Evolutionary conservation across 2,113 vertebrate genomes (phyloP).

Genomic region (Manacus vitellinus): DNA sequence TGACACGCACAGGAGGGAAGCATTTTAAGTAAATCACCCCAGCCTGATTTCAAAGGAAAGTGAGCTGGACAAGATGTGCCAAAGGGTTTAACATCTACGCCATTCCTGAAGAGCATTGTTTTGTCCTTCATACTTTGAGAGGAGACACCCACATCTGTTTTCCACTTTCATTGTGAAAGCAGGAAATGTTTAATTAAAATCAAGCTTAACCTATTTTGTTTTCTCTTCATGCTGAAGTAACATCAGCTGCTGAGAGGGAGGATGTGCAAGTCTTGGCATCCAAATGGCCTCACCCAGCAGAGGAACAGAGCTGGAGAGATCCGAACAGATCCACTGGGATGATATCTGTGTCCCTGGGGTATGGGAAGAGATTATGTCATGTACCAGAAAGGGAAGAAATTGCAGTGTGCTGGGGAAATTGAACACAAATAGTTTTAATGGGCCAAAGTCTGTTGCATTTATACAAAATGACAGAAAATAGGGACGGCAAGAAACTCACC

Average conservation of each 20-base stretch:
- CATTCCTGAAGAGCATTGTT: constrained; percentile 30
- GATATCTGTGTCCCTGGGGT: not conserved
- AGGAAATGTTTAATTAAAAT: constrained; percentile 66
- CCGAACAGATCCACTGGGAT: rapidly evolving
- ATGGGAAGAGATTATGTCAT: rapidly evolving
- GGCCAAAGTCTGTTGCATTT: not conserved
- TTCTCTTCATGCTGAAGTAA: not conserved
- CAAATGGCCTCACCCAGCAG: not conserved
- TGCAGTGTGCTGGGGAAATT: not conserved
- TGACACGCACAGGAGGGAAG: not conserved
- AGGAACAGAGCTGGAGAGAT: not conserved
- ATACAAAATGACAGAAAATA: not conserved
- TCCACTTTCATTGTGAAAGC: constrained; percentile 55
- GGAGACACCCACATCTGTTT: constrained; percentile 58
- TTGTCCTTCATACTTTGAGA: constrained; percentile 6
- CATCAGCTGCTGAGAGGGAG: not conserved
- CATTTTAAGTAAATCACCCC: not conserved
- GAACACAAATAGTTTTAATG: rapidly evolving
- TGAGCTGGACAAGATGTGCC: constrained; percentile 41
- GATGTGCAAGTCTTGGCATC: not conserved
- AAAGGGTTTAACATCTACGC: constrained; percentile 23
- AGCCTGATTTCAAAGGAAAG: constrained; percentile 36
- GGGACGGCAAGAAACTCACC: not conserved
- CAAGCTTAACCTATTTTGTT: constrained; percentile 25
- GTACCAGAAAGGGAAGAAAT: not conserved